Base-by-base conservation (phyloP, 1,140 invertebrate genomes). In the Contarinia nasturtii region DNA sequence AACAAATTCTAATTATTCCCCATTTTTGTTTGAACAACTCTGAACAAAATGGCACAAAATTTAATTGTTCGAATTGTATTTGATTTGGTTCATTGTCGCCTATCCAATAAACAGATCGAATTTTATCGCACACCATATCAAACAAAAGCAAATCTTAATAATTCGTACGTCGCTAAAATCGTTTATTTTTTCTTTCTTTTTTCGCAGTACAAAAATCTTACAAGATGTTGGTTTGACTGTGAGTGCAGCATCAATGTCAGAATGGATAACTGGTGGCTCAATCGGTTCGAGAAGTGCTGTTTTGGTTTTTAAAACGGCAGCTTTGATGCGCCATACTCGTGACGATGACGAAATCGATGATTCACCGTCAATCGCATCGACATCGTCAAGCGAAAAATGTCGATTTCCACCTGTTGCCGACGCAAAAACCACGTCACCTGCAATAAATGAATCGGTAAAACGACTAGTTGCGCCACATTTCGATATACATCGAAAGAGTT, bases 261-360 rank as follows among this genome's bases (percentile, higher is more conserved):
- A 58, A 49, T 63, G 61, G 61, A 55, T 63, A 47, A 58, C 60
- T 5, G 61, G 59, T 56, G 61, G 61, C 45, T 54, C 53, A 47
- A 21, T 61, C 42, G 60, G 60, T 5, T 60, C 60, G 1, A 56
- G 57, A 7, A 60, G 62, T 44, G 58, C 58, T 14, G 61, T 63
- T 34, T 52, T 63, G 15, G 55, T 63, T 7, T 63, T 63, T 46
- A 54, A 57, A 14, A 59, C 59, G 18, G 57, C 53, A 42, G 56
- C 58, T 36, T 52, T 62, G 48, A 61, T 58, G 5, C 14, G 11
- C 2, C 4, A 40, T 7, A 40, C 12, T 4, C 21, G 7, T 5
- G 42, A 44, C 15, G 36, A 41, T 7, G 37, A 21, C 3, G 46
- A 47, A 42, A 5, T 15, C 42, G 18, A 44, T 15, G 15, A 44